phyloP scores from a whole-genome alignment of 2,113 vertebrate species.

The Piprites chloris region DNA sequence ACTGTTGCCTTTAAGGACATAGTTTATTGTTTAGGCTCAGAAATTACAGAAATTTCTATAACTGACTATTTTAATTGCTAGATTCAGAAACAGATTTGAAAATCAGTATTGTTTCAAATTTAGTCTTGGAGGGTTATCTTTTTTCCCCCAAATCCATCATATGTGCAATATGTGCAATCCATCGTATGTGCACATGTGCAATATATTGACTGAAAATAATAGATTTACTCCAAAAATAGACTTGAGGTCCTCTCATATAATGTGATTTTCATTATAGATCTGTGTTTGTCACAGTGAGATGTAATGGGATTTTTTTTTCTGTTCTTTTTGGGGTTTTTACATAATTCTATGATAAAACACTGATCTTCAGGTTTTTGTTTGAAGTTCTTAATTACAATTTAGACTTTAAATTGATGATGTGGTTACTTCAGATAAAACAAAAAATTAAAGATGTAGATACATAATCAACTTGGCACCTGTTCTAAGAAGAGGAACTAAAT shows the following conservation, averaged over 20 bases:
- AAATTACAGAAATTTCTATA: neutral
- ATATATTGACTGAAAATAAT: neutral
- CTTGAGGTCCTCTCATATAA: neutral
- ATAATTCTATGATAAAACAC: neutral
- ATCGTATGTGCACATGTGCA: neutral
- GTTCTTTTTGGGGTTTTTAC: neutral
- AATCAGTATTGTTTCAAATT: neutral
- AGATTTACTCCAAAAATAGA: neutral
- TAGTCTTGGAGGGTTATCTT: neutral
- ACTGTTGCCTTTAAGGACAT: neutral
- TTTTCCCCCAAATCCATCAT: neutral
- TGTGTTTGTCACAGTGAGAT: neutral
- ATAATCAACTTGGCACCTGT: neutral
- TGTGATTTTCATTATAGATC: neutral
- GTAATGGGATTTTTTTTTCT: neutral
- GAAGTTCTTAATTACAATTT: neutral
- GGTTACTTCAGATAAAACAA: neutral
- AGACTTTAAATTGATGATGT: neutral
- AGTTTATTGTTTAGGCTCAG: neutral
- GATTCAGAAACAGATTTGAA: neutral
- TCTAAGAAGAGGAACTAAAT: neutral
- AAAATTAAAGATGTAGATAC: neutral
- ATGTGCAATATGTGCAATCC: neutral
- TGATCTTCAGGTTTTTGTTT: neutral
- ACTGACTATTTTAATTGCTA: neutral